Evolutionary conservation across 2,113 vertebrate genomes (phyloP).

Genomic region (Zosterops pallidus): DNA sequence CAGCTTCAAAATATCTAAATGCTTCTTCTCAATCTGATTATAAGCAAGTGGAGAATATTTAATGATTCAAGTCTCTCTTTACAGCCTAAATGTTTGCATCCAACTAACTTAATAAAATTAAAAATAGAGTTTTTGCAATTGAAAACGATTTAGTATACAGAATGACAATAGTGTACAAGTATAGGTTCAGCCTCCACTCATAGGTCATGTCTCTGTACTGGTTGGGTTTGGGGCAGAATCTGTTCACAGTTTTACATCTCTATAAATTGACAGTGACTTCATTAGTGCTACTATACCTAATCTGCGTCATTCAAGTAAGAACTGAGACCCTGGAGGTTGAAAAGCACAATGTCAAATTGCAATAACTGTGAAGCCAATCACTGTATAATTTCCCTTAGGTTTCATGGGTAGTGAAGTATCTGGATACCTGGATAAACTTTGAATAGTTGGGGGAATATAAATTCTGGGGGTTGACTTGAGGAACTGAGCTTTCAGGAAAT

Average conservation of each 20-base stretch:
- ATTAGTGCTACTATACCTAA: not conserved
- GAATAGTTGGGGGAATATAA: not conserved
- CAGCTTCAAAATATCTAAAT: not conserved
- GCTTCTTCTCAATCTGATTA: not conserved
- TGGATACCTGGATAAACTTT: not conserved
- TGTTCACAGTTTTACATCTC: not conserved
- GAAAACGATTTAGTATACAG: not conserved
- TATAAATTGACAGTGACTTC: constrained; percentile 5
- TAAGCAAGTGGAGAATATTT: not conserved
- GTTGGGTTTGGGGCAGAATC: not conserved
- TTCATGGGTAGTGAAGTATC: not conserved
- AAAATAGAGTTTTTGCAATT: not conserved
- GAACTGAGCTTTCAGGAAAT: not conserved
- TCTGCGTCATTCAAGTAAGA: not conserved
- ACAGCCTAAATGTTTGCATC: not conserved
- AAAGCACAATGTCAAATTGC: constrained; percentile 2
- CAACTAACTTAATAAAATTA: not conserved
- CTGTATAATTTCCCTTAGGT: constrained; percentile 28
- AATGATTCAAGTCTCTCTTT: not conserved
- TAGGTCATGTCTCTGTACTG: not conserved
- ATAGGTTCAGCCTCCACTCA: not conserved
- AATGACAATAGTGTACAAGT: not conserved
- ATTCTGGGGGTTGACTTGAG: not conserved
- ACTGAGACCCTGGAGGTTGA: not conserved
- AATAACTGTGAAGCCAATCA: constrained; percentile 37